Percentiles rank a stretch among this genome's conserved stretches.
These are phyloP conservation scores for Phycodurus eques DNA, from an alignment of 2,113 vertebrate species.

Conservation along the genomic window DNA sequence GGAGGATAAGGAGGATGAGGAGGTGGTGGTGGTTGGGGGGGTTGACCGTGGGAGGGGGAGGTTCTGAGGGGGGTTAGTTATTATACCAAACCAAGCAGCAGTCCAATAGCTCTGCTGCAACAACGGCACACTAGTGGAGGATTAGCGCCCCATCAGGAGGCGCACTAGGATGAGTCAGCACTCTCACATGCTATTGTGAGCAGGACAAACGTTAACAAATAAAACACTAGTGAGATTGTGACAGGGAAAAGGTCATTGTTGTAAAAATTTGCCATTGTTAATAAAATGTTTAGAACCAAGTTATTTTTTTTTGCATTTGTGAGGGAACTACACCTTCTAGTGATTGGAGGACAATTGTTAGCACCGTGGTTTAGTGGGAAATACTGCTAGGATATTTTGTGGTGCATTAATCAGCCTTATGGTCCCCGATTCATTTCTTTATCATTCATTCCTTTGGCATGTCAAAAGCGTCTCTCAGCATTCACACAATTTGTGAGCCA, in stretches of 20 bases:
- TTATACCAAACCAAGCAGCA: slow-evolving; percentile 78
- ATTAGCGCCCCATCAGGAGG: slow-evolving; percentile 55
- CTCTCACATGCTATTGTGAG: slow-evolving; percentile 36
- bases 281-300: not conserved
- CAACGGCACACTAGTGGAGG: slow-evolving; percentile 72
- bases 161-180: slow-evolving; percentile 53
- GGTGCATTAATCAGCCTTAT: no score
- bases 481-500: no score
- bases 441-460: no score
- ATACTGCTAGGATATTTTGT: no score
- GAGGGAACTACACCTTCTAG: not conserved
- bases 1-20: not conserved
- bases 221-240: not conserved
- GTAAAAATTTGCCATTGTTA: not conserved
- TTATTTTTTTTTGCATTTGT: not conserved
- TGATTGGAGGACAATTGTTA: not conserved
- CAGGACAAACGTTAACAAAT: slow-evolving; percentile 29
- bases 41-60: not conserved
- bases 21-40: not conserved
- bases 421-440: no score
- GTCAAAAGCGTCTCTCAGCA: not conserved
- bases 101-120: slow-evolving; percentile 77
- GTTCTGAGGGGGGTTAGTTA: slow-evolving; percentile 67
- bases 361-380: not conserved
- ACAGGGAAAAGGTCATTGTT: not conserved